A percentile compares a stretch with the other conserved stretches of the same genome.
Conservation (phyloP, 2,113 vertebrate species). For the Boleophthalmus pectinirostris region DNA sequence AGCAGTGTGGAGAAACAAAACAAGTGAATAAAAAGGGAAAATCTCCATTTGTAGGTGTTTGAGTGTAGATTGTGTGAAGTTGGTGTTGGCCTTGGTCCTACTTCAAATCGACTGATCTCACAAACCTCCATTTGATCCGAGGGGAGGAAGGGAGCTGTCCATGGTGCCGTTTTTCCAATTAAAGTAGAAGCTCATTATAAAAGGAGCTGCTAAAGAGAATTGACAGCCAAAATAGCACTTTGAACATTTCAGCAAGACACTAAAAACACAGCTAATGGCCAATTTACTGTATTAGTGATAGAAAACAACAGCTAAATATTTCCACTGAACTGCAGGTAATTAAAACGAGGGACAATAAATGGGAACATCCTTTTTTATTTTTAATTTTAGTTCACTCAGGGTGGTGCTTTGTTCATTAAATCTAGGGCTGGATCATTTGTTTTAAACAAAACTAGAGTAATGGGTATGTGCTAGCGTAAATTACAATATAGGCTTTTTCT, state of each 20-base stretch:
- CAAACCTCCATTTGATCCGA: conserved; percentile 21
- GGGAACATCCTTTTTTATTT: not conserved
- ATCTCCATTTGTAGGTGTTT: not conserved
- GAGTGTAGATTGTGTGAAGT: conserved; percentile 1
- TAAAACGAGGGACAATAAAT: conserved; percentile 17
- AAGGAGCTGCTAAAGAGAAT: conserved; percentile 33
- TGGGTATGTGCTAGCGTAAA: not conserved
- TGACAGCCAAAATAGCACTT: conserved; percentile 48
- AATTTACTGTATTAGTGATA: conserved; percentile 47
- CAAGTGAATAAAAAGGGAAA: not conserved
- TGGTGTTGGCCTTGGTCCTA: not conserved
- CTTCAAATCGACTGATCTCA: conserved; percentile 17
- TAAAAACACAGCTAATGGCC: conserved; percentile 49
- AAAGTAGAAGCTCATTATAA: conserved; percentile 47
- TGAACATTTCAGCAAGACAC: conserved; percentile 24
- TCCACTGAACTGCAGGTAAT: conserved; percentile 36
- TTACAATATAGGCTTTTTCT: not conserved
- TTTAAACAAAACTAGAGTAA: not conserved
- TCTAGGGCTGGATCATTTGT: not conserved
- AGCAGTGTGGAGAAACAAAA: not conserved
- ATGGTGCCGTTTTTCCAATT: conserved; percentile 35
- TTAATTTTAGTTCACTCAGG: conserved; percentile 2
- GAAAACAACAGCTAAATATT: conserved; percentile 24
- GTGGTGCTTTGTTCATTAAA: conserved; percentile 5
- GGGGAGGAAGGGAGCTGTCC: conserved; percentile 4